These are phyloP conservation scores for Synanceia verrucosa DNA, from an alignment of 2,797 vertebrate species.

Conservation along the genomic window DNA sequence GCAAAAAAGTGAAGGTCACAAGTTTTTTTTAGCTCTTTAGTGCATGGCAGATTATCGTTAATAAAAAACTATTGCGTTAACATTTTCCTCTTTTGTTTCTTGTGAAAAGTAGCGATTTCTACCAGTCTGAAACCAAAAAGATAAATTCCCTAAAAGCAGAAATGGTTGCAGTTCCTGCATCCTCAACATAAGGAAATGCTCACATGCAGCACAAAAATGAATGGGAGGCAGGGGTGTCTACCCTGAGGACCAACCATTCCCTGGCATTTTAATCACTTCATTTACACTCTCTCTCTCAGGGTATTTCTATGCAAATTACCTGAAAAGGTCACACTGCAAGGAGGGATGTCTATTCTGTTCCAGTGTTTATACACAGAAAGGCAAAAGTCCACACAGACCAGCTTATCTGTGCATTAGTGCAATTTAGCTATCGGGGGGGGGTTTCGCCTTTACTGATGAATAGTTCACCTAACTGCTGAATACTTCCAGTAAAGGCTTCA, in stretches of 20 bases:
- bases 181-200: constrained; percentile 6
- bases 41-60: background rate
- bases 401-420: constrained; percentile 8
- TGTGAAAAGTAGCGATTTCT: background rate
- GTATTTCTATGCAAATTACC: constrained; percentile 75
- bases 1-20: constrained; percentile 10
- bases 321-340: constrained; percentile 71
- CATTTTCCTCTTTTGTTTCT: background rate
- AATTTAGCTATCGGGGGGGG: constrained; percentile 11
- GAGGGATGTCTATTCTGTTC: constrained; percentile 51
- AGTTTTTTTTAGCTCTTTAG: background rate
- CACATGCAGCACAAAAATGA: constrained; percentile 30
- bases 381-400: constrained; percentile 7
- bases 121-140: background rate
- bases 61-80: background rate
- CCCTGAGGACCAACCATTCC: constrained; percentile 59
- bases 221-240: constrained; percentile 1
- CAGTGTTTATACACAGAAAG: constrained; percentile 59
- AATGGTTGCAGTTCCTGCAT: background rate
- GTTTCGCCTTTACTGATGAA: constrained; percentile 3
- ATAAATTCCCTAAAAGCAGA: background rate
- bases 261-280: constrained; percentile 75
- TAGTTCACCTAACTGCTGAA: constrained; percentile 10
- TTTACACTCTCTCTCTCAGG: constrained; percentile 59
- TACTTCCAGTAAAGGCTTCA: background rate